A percentile compares a stretch with the other conserved stretches of the same genome.
These are phyloP conservation scores for Chrysina gloriosa DNA, from an alignment of 2,888 invertebrate genomes.

Conservation along the genomic window DNA sequence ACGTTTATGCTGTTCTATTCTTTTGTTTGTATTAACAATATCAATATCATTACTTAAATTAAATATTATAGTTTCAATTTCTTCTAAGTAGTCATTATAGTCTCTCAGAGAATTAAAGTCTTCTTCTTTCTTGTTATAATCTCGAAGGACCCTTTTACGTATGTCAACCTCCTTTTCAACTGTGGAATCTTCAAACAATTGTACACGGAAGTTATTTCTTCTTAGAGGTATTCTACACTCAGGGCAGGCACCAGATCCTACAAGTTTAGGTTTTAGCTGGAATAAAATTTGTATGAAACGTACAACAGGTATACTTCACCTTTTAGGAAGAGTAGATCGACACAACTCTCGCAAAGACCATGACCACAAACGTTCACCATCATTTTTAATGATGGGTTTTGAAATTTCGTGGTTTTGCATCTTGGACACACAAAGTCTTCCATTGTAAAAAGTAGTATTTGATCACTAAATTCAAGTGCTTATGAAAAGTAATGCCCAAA, in stretches of 20 bases:
- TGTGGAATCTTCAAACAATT: constrained; percentile 94
- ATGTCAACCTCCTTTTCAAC: constrained; percentile 99
- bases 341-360: constrained; percentile 96
- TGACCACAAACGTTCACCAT: constrained; percentile 99
- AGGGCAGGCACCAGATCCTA: constrained; percentile 93
- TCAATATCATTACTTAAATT: constrained; percentile 93
- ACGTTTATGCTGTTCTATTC: constrained; percentile 90
- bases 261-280: constrained; percentile 45
- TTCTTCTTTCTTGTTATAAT: constrained; percentile 95
- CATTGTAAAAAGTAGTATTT: constrained; percentile 65
- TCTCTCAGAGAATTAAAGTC: constrained; percentile 87
- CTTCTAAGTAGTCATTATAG: constrained; percentile 97
- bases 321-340: constrained; percentile 95
- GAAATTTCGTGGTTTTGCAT: constrained; percentile 96
- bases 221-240: constrained; percentile 91
- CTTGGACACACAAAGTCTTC: constrained; percentile 92
- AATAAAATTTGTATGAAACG: constrained; percentile 2
- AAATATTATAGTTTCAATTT: constrained; percentile 91
- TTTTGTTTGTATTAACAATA: constrained; percentile 87
- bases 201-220: constrained; percentile 91
- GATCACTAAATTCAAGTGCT: not conserved
- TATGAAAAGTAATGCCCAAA: not conserved
- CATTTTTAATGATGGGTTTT: constrained; percentile 95
- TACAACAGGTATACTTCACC: too few species aligned
- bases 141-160: constrained; percentile 85